Conservation (phyloP, 2,797 vertebrate species). For the Sebastes cheni region DNA sequence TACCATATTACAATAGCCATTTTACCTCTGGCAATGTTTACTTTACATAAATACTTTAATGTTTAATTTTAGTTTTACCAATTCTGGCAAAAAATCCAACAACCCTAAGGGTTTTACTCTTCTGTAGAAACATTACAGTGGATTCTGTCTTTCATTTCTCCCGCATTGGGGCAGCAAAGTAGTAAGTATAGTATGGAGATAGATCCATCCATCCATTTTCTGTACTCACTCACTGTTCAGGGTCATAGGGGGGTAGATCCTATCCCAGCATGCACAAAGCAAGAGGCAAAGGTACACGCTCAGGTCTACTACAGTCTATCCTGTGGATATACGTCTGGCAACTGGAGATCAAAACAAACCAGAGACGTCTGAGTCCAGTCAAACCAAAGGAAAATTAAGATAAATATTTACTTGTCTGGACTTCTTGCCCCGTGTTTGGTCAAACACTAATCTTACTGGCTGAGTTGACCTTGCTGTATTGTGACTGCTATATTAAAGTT, state of each 20-base stretch:
- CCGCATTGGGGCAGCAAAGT: background rate
- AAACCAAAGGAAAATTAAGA: slow-evolving; percentile 16
- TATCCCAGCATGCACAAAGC: background rate
- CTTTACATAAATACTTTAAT: background rate
- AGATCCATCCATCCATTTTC: background rate
- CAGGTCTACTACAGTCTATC: slow-evolving; percentile 12
- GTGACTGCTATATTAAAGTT: slow-evolving; percentile 35
- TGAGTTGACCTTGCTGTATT: slow-evolving; percentile 37
- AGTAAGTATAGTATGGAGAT: background rate
- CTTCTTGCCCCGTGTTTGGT: slow-evolving; percentile 2
- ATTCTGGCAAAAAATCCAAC: background rate
- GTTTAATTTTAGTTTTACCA: background rate
- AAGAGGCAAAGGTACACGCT: background rate
- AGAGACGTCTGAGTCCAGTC: background rate
- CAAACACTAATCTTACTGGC: background rate
- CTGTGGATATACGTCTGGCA: background rate
- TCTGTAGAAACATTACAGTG: background rate
- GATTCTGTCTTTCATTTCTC: background rate
- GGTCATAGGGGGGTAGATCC: background rate
- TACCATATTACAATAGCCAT: background rate
- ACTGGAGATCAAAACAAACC: slow-evolving; percentile 18
- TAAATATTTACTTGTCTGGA: slow-evolving; percentile 27
- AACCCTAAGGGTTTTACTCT: background rate
- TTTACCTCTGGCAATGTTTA: background rate
- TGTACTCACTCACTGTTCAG: background rate